phyloP scores from a whole-genome alignment of 2,797 vertebrate genomes.

The Petrocephalus schoutedeni region DNA sequence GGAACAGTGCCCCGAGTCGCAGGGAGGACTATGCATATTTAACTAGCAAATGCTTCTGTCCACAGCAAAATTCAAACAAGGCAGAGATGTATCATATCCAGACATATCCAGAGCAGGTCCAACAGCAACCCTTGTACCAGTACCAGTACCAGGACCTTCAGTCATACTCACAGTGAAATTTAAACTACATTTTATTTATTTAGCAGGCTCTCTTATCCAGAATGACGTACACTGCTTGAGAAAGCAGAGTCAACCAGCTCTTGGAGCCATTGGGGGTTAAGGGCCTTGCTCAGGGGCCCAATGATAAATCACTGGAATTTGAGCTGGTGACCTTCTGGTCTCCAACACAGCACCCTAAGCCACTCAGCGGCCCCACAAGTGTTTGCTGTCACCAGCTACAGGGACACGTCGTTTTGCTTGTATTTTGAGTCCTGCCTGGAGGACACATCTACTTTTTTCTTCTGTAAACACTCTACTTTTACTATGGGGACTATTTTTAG shows the following conservation, averaged over 20 bases:
- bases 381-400: not conserved
- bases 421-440: not conserved
- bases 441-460: not conserved
- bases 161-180: not conserved
- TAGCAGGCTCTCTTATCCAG: not conserved
- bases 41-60: not conserved
- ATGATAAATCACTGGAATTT: not conserved
- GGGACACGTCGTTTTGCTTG: not conserved
- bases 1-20: not conserved
- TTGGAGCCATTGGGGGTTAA: not conserved
- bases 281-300: not conserved
- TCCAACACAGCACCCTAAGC: not conserved
- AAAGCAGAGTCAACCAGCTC: not conserved
- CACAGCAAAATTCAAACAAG: not conserved
- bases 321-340: not conserved
- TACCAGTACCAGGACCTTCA: too few species aligned
- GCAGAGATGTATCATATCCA: not conserved
- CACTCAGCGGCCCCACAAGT: not conserved
- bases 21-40: not conserved
- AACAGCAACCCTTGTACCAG: not conserved
- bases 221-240: not conserved
- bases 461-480: not conserved
- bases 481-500: not conserved
- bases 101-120: not conserved
- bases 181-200: not conserved